These are phyloP conservation scores for Emmelina monodactyla DNA, from an alignment of 2,888 invertebrate species.

Conservation along the genomic window DNA sequence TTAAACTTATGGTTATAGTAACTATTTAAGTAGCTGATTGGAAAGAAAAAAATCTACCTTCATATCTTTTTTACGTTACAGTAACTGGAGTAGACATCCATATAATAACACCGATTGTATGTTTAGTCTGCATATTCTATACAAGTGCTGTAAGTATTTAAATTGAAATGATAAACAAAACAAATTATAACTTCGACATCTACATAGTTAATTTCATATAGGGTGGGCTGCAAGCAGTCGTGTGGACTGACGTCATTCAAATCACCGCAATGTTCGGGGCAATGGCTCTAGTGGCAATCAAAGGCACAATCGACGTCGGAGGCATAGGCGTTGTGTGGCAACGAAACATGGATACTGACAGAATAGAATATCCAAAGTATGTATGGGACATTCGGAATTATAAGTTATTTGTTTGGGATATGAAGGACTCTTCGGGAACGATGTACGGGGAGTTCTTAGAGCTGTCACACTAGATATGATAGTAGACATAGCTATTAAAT, in stretches of 20 bases:
- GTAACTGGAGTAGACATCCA: slow-evolving; percentile 87
- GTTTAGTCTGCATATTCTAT: slow-evolving; percentile 85
- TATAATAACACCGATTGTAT: slow-evolving; percentile 81
- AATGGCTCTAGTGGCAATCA: slow-evolving; percentile 74
- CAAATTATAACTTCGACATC: background rate
- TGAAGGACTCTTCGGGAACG: too few species aligned
- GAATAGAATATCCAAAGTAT: slow-evolving; percentile 76
- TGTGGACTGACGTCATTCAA: slow-evolving; percentile 85
- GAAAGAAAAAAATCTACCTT: background rate
- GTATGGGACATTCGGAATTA: slow-evolving; percentile 14
- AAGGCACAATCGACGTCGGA: slow-evolving; percentile 77
- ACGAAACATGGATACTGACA: slow-evolving; percentile 72
- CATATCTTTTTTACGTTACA: too few species aligned
- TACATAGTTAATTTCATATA: slow-evolving; percentile 23
- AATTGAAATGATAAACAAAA: background rate
- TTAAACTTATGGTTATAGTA: too few species aligned
- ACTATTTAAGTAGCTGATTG: too few species aligned
- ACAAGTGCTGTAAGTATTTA: slow-evolving; percentile 75
- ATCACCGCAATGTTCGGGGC: slow-evolving; percentile 78
- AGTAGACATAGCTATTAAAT: too few species aligned
- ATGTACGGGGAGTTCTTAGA: too few species aligned
- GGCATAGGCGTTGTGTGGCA: slow-evolving; percentile 71
- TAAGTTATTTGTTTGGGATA: background rate
- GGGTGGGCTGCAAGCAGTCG: slow-evolving; percentile 83
- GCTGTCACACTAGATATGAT: too few species aligned